These are phyloP conservation scores for Chionomys nivalis DNA, from an alignment of 2,113 vertebrate species.

Conservation along the genomic window DNA sequence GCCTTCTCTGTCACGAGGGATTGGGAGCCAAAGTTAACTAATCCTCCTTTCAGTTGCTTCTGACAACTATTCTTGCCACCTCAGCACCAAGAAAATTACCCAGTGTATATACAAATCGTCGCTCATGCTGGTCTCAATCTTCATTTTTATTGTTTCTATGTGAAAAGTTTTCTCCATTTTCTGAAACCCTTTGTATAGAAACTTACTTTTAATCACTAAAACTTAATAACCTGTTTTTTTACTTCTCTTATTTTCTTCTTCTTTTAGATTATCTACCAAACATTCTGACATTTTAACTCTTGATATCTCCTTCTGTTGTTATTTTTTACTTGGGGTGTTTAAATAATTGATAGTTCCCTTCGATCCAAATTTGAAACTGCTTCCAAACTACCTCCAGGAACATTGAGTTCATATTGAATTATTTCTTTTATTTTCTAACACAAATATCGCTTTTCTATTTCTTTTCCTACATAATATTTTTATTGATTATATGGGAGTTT, in stretches of 20 bases:
- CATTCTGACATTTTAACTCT: background rate
- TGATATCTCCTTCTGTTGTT: background rate
- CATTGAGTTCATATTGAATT: background rate
- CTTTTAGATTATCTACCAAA: background rate
- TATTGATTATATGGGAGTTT: background rate
- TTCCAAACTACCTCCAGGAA: background rate
- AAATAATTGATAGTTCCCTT: slow-evolving; percentile 52
- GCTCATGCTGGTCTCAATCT: background rate
- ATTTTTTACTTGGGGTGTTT: slow-evolving; percentile 3
- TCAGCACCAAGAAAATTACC: background rate
- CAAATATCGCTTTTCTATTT: background rate
- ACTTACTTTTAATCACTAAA: background rate
- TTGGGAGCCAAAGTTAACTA: background rate
- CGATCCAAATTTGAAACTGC: background rate
- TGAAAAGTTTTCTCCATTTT: background rate
- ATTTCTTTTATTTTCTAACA: background rate
- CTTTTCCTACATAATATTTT: background rate
- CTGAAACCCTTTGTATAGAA: background rate
- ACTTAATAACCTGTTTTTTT: background rate
- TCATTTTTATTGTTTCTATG: background rate
- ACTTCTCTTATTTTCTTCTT: background rate
- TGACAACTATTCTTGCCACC: background rate
- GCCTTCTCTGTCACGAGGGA: background rate
- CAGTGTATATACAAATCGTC: background rate
- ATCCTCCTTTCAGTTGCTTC: no score